Evolutionary conservation across 2,113 vertebrate genomes (phyloP).

Genomic region (Oplegnathus fasciatus): DNA sequence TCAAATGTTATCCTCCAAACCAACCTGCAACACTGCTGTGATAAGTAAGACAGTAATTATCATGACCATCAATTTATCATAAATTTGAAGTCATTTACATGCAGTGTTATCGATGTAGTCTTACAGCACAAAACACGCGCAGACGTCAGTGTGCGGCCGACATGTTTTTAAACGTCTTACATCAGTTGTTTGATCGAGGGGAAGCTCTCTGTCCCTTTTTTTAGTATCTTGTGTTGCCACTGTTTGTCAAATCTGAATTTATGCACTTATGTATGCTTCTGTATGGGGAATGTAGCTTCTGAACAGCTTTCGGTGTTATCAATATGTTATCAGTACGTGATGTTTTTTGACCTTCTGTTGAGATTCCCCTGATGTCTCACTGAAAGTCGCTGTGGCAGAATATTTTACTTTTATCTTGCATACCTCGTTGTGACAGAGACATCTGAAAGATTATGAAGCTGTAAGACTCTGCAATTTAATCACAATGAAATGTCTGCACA

Average conservation of each 20-base stretch:
- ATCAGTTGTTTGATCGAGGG: constrained; percentile 36
- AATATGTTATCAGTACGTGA: constrained; percentile 58
- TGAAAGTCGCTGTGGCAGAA: constrained; percentile 52
- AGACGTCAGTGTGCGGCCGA: constrained; percentile 12
- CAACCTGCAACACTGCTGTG: constrained; percentile 40
- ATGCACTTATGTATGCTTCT: constrained; percentile 78
- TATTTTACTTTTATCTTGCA: constrained; percentile 41
- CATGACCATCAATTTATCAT: constrained; percentile 1
- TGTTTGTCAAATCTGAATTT: constrained; percentile 64
- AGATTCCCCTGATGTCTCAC: constrained; percentile 38
- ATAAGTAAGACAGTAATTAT: constrained; percentile 32
- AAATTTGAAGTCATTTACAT: not conserved
- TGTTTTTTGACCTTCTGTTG: constrained; percentile 51
- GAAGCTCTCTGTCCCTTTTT: constrained; percentile 31
- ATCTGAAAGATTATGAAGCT: not conserved
- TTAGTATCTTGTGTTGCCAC: constrained; percentile 60
- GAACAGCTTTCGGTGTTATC: constrained; percentile 68
- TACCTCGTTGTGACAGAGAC: not conserved
- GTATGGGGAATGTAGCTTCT: constrained; percentile 79
- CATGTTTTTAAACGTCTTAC: constrained; percentile 27
- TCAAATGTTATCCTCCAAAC: constrained; percentile 4
- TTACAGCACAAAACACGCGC: constrained; percentile 10
- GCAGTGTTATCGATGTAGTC: constrained; percentile 30
- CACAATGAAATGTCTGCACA: not conserved
- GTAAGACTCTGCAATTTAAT: not conserved